Evolutionary conservation across 2,113 vertebrate genomes (phyloP).

Genomic region (Ictalurus punctatus): DNA sequence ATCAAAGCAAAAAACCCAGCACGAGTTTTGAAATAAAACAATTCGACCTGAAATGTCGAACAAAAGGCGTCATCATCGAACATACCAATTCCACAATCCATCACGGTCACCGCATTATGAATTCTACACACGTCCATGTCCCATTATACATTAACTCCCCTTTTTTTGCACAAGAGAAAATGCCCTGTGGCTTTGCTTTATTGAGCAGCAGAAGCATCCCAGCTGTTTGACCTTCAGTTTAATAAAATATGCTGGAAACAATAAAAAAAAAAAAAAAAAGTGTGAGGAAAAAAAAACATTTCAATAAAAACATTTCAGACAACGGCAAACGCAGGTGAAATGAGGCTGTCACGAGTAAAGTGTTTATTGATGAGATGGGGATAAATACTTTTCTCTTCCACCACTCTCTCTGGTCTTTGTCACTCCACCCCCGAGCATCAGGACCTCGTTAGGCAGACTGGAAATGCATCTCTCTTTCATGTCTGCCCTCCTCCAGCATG

Average conservation of each 20-base stretch:
- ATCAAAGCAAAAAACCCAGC: background rate
- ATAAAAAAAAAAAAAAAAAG: background rate
- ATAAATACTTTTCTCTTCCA: slow-evolving; percentile 40
- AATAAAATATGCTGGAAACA: slow-evolving; percentile 37
- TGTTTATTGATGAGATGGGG: slow-evolving; percentile 52
- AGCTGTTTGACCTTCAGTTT: slow-evolving; percentile 36
- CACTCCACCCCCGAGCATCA: slow-evolving; percentile 53
- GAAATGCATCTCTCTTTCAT: slow-evolving; percentile 57
- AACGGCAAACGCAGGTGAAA: slow-evolving; percentile 27
- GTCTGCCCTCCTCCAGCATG: slow-evolving; percentile 54
- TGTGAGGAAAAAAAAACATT: background rate
- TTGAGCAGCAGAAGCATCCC: slow-evolving; percentile 28
- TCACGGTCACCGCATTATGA: background rate
- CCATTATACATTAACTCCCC: slow-evolving; percentile 2
- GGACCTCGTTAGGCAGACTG: slow-evolving; percentile 61
- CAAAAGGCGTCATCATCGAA: background rate
- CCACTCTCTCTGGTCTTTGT: slow-evolving; percentile 50
- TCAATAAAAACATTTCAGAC: background rate
- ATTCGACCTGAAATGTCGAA: background rate
- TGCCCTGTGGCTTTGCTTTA: slow-evolving; percentile 31
- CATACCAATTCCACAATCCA: background rate
- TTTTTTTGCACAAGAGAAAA: slow-evolving; percentile 23
- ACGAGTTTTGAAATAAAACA: background rate
- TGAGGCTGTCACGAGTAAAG: slow-evolving; percentile 41
- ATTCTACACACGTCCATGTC: slow-evolving; percentile 1